Conservation (phyloP, 2,113 vertebrate species). For the Corydoras sp. region DNA sequence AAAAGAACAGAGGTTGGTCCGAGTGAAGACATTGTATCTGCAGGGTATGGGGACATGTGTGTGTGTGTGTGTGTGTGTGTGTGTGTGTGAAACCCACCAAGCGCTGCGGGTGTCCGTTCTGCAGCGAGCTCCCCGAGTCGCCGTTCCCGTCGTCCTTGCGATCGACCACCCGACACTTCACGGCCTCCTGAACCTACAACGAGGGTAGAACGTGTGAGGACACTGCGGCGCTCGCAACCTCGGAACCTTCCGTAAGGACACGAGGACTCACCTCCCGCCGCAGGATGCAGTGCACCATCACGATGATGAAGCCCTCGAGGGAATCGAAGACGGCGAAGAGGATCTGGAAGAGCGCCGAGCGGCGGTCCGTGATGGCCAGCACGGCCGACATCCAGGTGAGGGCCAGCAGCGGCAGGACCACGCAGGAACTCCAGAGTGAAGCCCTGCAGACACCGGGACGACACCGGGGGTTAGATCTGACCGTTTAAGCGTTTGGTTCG, state of each 20-base stretch:
- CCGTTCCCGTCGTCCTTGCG: conserved; percentile 94
- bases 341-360: conserved; percentile 97
- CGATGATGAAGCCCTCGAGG: conserved; percentile 93
- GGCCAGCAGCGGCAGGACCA: conserved; percentile 91
- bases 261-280: conserved; percentile 79
- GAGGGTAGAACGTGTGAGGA: not conserved
- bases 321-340: conserved; percentile 97
- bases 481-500: not conserved
- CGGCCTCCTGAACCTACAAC: conserved; percentile 90
- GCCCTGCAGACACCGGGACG: conserved; percentile 65
- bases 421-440: conserved; percentile 97
- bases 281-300: conserved; percentile 97
- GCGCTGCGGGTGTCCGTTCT: conserved; percentile 91
- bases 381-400: conserved; percentile 99
- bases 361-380: conserved; percentile 92
- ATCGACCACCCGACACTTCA: conserved; percentile 94
- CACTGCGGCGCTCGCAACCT: too few species aligned
- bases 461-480: too few species aligned
- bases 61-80: not conserved
- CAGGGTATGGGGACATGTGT: not conserved
- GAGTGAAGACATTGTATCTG: conserved; percentile 37
- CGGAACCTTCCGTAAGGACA: too few species aligned
- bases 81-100: conserved; percentile 70
- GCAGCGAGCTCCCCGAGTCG: conserved; percentile 90
- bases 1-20: conserved; percentile 33